Percentiles rank a stretch among this genome's conserved stretches.
Evolutionary conservation across 2,113 vertebrate genomes (phyloP).

Genomic region (Sander lucioperca): DNA sequence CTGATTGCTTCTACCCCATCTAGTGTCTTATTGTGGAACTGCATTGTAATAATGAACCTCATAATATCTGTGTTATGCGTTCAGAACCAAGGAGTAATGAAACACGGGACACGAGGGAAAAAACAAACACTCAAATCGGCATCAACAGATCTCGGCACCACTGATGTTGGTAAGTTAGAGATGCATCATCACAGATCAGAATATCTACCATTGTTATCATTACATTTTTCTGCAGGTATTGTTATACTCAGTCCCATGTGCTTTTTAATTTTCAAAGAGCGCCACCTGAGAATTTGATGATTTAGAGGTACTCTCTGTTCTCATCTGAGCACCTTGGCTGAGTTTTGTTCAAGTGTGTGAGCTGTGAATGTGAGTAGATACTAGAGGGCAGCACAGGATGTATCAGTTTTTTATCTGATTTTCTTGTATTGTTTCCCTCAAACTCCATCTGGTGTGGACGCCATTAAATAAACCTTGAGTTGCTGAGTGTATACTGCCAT

Average conservation of each 20-base stretch:
- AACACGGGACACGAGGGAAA: slow-evolving; percentile 93
- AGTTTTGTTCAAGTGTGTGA: neutral
- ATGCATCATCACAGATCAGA: neutral
- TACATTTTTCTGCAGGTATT: neutral
- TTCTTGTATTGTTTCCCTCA: neutral
- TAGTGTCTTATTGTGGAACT: slow-evolving; percentile 26
- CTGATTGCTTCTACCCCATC: slow-evolving; percentile 32
- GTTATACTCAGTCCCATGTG: neutral
- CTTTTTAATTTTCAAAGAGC: neutral
- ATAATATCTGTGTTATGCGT: slow-evolving; percentile 34
- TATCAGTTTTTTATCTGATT: neutral
- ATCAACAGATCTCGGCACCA: slow-evolving; percentile 95
- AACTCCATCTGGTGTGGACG: neutral
- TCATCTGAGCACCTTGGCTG: neutral
- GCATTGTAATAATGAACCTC: neutral
- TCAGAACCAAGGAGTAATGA: slow-evolving; percentile 91
- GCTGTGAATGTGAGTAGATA: neutral
- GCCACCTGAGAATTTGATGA: neutral
- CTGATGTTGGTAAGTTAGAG: slow-evolving; percentile 90
- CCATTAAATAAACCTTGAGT: neutral
- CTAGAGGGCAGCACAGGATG: neutral
- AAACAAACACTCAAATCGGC: slow-evolving; percentile 96
- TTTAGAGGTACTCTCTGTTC: neutral
- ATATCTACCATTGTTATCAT: neutral
- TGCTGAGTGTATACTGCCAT: neutral